phyloP scores from a whole-genome alignment of 2,888 invertebrate genomes.

The Archips xylosteana region DNA sequence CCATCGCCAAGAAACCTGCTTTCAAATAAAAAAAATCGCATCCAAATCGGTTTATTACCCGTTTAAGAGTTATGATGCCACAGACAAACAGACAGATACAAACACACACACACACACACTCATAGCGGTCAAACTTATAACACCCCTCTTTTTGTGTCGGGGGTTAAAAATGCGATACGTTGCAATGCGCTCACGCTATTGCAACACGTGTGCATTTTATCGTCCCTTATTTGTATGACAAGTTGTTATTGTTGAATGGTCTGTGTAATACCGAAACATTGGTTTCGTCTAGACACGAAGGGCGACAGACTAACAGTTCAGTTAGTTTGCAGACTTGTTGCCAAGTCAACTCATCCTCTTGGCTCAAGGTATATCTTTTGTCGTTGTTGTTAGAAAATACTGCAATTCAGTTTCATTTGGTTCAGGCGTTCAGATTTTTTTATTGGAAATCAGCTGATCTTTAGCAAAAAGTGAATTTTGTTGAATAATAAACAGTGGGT shows the following conservation, averaged over 20 bases:
- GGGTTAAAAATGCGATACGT: not conserved
- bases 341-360: not conserved
- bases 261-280: slow-evolving; percentile 11
- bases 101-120: too few relatives aligned
- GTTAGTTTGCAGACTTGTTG: slow-evolving; percentile 4
- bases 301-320: not conserved
- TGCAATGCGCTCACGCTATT: not conserved
- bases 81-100: too few relatives aligned
- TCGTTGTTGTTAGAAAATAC: not conserved
- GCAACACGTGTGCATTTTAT: not conserved
- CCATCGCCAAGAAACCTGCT: too few relatives aligned
- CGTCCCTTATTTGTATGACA: not conserved
- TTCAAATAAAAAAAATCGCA: too few relatives aligned
- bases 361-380: not conserved
- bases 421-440: too few relatives aligned
- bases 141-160: too few relatives aligned
- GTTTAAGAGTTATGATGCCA: too few relatives aligned
- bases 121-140: too few relatives aligned
- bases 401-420: not conserved
- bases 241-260: not conserved
- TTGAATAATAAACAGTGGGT: too few relatives aligned
- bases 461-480: not conserved
- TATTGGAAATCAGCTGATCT: too few relatives aligned
- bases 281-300: slow-evolving; percentile 32
- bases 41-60: too few relatives aligned